Evolutionary conservation across 2,113 vertebrate species (phyloP).

Genomic region (Arothron firmamentum): DNA sequence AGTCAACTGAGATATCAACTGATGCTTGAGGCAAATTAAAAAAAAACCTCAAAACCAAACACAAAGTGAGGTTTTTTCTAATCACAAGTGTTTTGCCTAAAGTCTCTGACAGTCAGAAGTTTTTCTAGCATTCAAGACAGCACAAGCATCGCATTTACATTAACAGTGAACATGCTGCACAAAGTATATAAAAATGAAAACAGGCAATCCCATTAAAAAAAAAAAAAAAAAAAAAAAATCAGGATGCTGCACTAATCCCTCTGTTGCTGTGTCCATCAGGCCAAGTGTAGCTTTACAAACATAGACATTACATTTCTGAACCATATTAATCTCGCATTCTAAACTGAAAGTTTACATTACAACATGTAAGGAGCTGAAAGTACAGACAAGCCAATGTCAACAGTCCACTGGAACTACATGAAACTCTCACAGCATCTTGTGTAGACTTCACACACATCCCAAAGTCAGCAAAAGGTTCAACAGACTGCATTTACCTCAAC

Average conservation of each 20-base stretch:
- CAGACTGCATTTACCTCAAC: conserved; percentile 20
- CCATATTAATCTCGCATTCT: conserved; percentile 56
- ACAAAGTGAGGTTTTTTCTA: conserved; percentile 25
- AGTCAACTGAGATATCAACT: conserved; percentile 24
- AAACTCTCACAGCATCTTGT: conserved; percentile 52
- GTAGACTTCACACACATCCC: conserved; percentile 30
- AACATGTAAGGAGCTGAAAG: conserved; percentile 37
- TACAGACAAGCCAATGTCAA: conserved; percentile 53
- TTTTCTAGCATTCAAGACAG: conserved; percentile 62
- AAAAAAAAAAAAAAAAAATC: conserved; percentile 24
- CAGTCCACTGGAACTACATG: conserved; percentile 47
- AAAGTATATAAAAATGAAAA: conserved; percentile 56
- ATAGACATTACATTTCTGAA: conserved; percentile 55
- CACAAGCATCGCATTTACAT: conserved; percentile 65
- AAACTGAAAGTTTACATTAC: conserved; percentile 40
- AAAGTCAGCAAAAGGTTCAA: conserved; percentile 24
- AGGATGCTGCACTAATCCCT: conserved; percentile 16
- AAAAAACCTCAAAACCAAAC: conserved; percentile 31
- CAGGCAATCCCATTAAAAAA: conserved; percentile 31
- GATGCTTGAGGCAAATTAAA: conserved; percentile 20
- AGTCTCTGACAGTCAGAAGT: conserved; percentile 1
- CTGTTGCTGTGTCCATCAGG: conserved; percentile 19
- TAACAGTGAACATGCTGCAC: conserved; percentile 74
- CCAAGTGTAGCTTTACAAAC: conserved; percentile 59
- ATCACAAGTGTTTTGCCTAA: conserved; percentile 22